Evolutionary conservation across 2,113 vertebrate genomes (phyloP).

Genomic region (Ceuthmochares aereus): DNA sequence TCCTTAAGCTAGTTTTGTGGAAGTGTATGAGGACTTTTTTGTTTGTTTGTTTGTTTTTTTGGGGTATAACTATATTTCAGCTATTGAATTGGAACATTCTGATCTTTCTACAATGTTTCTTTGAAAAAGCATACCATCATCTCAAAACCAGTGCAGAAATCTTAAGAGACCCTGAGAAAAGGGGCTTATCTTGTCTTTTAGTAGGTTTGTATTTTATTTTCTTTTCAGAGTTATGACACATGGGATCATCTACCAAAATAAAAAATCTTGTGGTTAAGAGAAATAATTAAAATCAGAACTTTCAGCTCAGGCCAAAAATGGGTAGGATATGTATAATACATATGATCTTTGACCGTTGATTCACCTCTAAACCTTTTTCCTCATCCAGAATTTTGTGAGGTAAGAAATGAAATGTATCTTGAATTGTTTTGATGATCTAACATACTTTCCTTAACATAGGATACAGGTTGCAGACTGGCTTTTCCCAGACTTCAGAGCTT

Average conservation of each 20-base stretch:
- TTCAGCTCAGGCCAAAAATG: neutral
- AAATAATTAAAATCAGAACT: neutral
- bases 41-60: fast-evolving
- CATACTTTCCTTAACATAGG: neutral
- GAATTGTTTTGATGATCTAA: neutral
- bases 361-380: neutral
- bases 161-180: neutral
- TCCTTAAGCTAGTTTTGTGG: neutral
- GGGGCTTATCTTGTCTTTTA: neutral
- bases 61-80: neutral
- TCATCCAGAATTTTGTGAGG: neutral
- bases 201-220: neutral
- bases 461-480: neutral
- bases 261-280: neutral
- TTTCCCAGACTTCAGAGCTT: neutral
- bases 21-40: fast-evolving
- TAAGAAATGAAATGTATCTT: neutral
- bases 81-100: neutral
- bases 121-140: neutral
- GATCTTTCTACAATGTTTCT: neutral
- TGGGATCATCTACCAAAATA: neutral
- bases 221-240: neutral
- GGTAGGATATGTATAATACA: neutral
- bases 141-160: neutral
- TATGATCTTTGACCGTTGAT: neutral